Conservation (phyloP, 2,113 vertebrate genomes). For the Trachemys scripta region DNA sequence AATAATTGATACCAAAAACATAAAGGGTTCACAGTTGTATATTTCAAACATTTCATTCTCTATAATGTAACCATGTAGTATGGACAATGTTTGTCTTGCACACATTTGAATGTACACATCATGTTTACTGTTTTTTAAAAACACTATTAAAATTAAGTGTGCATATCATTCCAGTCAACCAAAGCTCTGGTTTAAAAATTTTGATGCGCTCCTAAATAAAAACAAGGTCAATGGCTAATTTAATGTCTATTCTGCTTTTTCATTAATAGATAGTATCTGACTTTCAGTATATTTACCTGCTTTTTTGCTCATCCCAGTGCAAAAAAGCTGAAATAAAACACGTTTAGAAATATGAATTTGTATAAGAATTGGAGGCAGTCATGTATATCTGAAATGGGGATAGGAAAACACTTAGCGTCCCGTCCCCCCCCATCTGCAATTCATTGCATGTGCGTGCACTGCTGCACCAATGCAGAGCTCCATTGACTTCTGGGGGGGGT, state of each 20-base stretch:
- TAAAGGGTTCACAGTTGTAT: constrained; percentile 47
- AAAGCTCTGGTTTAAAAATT: constrained; percentile 70
- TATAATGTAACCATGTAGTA: constrained; percentile 67
- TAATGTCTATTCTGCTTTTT: neutral
- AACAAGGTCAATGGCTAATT: constrained; percentile 25
- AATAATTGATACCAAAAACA: constrained; percentile 72
- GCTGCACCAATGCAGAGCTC: neutral
- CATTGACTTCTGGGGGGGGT: neutral
- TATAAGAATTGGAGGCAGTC: neutral
- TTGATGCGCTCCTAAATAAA: constrained; percentile 74
- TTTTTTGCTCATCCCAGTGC: neutral
- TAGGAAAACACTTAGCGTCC: neutral
- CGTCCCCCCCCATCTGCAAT: neutral
- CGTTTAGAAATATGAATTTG: neutral
- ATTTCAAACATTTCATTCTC: constrained; percentile 65
- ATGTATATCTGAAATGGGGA: neutral
- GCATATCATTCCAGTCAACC: constrained; percentile 71
- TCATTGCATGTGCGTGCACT: neutral
- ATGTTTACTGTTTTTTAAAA: constrained; percentile 56
- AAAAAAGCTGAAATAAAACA: neutral
- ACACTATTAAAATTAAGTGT: constrained; percentile 44
- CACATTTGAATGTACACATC: constrained; percentile 75
- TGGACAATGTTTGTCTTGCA: constrained; percentile 60
- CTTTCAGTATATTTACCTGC: neutral
- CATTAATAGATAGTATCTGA: neutral